Evolutionary conservation across 2,888 invertebrate genomes (phyloP).

Genomic region (Norana najaformis): DNA sequence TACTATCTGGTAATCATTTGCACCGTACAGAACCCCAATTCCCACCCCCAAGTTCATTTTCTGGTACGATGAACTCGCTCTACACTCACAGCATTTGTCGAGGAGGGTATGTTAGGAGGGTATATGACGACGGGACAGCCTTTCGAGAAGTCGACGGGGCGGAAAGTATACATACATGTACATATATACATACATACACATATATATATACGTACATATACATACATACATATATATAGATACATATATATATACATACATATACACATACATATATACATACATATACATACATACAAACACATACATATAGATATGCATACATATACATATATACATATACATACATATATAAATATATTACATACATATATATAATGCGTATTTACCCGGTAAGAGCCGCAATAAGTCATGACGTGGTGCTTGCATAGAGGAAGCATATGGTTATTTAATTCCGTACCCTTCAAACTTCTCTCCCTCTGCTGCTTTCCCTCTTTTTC

Average conservation of each 20-base stretch:
- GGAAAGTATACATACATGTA: neutral
- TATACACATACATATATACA: neutral
- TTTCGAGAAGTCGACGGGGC: slow-evolving; percentile 9
- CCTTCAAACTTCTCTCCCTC: neutral
- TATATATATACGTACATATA: no score
- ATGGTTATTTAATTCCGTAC: neutral
- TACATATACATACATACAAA: neutral
- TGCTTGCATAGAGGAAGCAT: neutral
- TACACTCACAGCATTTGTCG: neutral
- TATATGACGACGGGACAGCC: neutral
- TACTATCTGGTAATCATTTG: neutral
- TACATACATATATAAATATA: no score
- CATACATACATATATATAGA: neutral
- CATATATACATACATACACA: neutral
- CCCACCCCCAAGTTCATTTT: neutral
- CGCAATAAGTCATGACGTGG: neutral
- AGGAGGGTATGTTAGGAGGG: neutral
- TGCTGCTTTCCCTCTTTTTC: neutral
- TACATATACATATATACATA: neutral
- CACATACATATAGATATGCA: neutral
- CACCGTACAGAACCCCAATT: neutral
- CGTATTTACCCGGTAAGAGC: neutral
- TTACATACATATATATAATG: no score
- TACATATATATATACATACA: no score
- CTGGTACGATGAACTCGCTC: neutral